Base-by-base conservation (phyloP, 1,140 invertebrate genomes). In the Wasmannia auropunctata region DNA sequence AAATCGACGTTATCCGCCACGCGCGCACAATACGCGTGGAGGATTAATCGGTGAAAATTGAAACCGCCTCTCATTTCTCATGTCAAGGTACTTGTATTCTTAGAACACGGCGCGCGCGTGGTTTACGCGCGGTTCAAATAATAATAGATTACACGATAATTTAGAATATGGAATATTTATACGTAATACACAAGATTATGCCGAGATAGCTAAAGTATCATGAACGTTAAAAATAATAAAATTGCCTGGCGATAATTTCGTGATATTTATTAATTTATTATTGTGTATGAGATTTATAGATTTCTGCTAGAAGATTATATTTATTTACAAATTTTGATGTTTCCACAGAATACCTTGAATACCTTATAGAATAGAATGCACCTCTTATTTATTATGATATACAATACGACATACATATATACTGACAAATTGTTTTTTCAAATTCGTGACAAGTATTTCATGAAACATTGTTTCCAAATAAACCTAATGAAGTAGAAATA, bases 1-100 rank as follows among this genome's bases (percentile, higher is more conserved):
- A 67, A 65, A 79, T 65, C 43, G 37, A 67, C 43, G 31, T 51
- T 67, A 67, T 22, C 5, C n/a, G 62, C 62, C n/a, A 67, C 72
- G 16, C 28, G 10, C n/a, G 60, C 19, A 46, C 19, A 34, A 79
- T 63, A 25, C 11, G n/a, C n/a, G n/a, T n/a, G 43, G 11, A 80
- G 28, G 34, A 80, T 79, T 79, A 40, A 79, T 67, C 65, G 31
- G 10, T 14, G 62, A 54, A 40, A 80, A 76, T 43, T 76, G 54
- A 80, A 37, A 67, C n/a, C 37, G 25, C 14, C 31, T 37, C 14
- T 51, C n/a, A 79, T 67, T 67, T 67, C 7, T 67, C 43, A 25
- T 28, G 11, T 34, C 43, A 67, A 4, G 4, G 67, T 49, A 49
- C 7, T 16, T 46, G 40, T 22, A 51, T 37, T 67, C 40, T 58